Evolutionary conservation across 2,888 invertebrate species (phyloP), one percentile per base, ranked within the genome.

Genomic region (Automeris io): DNA sequence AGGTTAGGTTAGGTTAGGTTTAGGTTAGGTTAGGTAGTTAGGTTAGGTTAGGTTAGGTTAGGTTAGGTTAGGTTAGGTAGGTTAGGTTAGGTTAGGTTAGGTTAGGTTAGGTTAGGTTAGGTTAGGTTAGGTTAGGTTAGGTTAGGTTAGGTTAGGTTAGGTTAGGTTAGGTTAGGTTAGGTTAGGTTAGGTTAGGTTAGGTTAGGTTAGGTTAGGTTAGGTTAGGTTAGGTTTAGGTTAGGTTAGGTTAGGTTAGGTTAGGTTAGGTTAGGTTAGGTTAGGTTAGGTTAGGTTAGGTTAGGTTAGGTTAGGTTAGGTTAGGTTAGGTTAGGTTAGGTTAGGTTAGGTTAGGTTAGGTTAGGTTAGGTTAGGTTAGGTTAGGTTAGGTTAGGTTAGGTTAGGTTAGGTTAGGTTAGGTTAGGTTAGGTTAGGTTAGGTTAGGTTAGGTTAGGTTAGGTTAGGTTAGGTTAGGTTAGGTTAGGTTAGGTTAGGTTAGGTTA

Each of bases 21-120:
- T 43, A 41, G 43, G 42, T 43, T 43, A 43, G 43, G 43, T 43
- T 43, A 43, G 42, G 42, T 43, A 40, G 42, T 43, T 43, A 40
- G 42, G 42, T 42, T 42, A 39, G 43, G 43, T 43, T 43, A 42
- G 42, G 42, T 42, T n/a, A n/a, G n/a, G n/a, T n/a, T n/a, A n/a
- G n/a, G n/a, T n/a, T n/a, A n/a, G n/a, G n/a, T 43, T 37, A 39
- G 42, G 39, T 43, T 37, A 40, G 16, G 5, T 29, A 16, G 13
- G 29, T 29, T 29, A 29, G 13, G 18, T 29, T 29, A 9, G 18
- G 19, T 9, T 13, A 7, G 6, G 22, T 12, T 34, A 6, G 11
- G 9, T 12, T 13, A 29, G 40, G 29, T 29, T 29, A 16, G 13
- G 29, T 29, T 29, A 16, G 13, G 18, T 29, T 29, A 39, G 32